A percentile compares a stretch with the other conserved stretches of the same genome.
Conservation (phyloP, 2,888 invertebrate species). For the Dioctria rufipes region DNA sequence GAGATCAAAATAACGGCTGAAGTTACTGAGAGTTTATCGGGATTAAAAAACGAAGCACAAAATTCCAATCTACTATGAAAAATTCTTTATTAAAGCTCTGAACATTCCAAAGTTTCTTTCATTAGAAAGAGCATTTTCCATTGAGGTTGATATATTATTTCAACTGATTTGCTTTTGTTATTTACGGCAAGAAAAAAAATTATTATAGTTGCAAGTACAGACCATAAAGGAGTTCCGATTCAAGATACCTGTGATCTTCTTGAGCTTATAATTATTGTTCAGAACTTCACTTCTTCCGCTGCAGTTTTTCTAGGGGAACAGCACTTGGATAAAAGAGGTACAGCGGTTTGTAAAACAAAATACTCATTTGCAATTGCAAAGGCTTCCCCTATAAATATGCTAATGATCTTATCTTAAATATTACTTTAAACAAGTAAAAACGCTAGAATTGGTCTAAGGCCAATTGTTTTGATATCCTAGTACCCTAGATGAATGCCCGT, state of each 20-base stretch:
- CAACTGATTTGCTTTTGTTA: background rate
- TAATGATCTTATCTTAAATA: background rate
- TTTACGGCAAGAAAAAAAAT: background rate
- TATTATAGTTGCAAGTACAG: slow-evolving; percentile 74
- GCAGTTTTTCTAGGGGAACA: slow-evolving; percentile 56
- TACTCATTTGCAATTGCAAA: background rate
- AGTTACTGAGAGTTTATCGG: slow-evolving; percentile 91
- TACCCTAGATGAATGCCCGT: too few species aligned
- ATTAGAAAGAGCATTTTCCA: background rate
- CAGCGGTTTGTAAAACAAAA: slow-evolving; percentile 72
- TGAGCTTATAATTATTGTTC: slow-evolving; percentile 67
- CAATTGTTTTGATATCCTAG: too few species aligned
- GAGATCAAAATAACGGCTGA: background rate
- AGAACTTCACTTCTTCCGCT: too few species aligned
- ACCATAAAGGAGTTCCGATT: slow-evolving; percentile 80
- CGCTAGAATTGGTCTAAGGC: too few species aligned
- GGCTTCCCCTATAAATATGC: slow-evolving; percentile 24
- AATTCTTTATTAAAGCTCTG: slow-evolving; percentile 83
- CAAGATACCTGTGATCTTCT: slow-evolving; percentile 75
- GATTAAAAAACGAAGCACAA: slow-evolving; percentile 84
- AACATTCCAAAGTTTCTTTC: slow-evolving; percentile 78
- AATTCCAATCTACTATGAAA: slow-evolving; percentile 83
- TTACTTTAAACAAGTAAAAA: background rate
- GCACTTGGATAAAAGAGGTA: slow-evolving; percentile 76
- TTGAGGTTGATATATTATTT: background rate